Evolutionary conservation across 1,140 invertebrate species (phyloP), one percentile per base, ranked within the genome.

Genomic region (Solenopsis invicta): DNA sequence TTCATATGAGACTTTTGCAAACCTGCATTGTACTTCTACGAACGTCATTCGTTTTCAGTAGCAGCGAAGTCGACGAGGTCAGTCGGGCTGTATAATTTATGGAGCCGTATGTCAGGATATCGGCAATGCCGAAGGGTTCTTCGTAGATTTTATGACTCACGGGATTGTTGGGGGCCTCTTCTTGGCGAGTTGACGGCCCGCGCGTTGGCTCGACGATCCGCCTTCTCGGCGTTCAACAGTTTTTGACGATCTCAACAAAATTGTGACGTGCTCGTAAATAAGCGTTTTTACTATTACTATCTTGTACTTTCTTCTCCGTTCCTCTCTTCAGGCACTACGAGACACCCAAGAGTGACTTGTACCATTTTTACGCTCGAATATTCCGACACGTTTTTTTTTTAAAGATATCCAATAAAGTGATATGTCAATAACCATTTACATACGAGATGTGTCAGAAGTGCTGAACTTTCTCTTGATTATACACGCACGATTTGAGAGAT

Each of bases 81-180:
- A 92, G 88, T 62, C 56, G 85, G 87, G 45, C 69, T 82, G 77
- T 92, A 67, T 67, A 91, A 91, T 93, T 93, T 92, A 93, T 89
- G 72, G 87, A 76, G 81, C 75, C 64, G 81, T 90, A 90, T 74
- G 81, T 74, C 81, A 88, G 84, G 69, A 86, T 89, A 92, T 91
- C 84, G 87, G 87, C 86, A 54, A 87, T 86, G 82, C 75, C 87
- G 71, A 85, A 52, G 54, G 62, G 62, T 37, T 81, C 76, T 66
- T 87, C 62, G 62, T 86, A 45, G 50, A 88, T 91, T 92, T 93
- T 92, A 92, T 69, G 84, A 88, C 75, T 82, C 67, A 74, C 82
- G 50, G 59, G 64, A 84, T 88, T 45, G 62, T 54, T 41, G n/a
- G 24, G 29, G 34, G 16, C 13, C 34, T 66, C 12, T 52, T 71